These are phyloP conservation scores for Dysdera silvatica DNA, from an alignment of 1,140 invertebrate genomes.

Conservation along the genomic window DNA sequence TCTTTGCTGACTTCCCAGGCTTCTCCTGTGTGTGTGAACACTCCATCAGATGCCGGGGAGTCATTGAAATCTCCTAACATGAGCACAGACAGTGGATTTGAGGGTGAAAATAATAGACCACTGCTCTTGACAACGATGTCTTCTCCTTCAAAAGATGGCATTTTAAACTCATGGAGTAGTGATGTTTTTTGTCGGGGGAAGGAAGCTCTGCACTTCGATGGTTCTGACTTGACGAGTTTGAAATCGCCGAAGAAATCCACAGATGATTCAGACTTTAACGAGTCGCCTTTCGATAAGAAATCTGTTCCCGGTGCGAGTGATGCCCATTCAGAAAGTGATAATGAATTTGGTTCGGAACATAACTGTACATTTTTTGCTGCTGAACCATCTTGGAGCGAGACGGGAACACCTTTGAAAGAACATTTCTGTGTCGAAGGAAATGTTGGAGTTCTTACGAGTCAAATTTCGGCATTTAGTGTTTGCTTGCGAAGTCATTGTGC, in stretches of 20 bases:
- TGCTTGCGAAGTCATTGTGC: conserved; percentile 10
- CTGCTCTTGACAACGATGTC: conserved; percentile 18
- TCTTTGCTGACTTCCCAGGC: conserved; percentile 21
- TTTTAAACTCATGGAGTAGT: conserved; percentile 26
- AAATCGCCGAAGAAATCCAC: conserved; percentile 30
- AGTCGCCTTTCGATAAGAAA: conserved; percentile 29
- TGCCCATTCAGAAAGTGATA: conserved; percentile 27
- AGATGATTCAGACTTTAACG: conserved; percentile 30
- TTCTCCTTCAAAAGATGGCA: conserved; percentile 20
- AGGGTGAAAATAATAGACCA: conserved; percentile 29
- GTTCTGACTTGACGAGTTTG: conserved; percentile 16
- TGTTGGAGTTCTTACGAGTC: conserved; percentile 17
- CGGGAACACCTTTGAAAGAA: neutral
- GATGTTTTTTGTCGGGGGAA: conserved; percentile 22
- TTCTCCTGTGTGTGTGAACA: conserved; percentile 14
- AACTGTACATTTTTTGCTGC: conserved; percentile 18
- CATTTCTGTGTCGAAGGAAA: conserved; percentile 15
- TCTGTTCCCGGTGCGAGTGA: conserved; percentile 27
- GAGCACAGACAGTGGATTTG: conserved; percentile 31
- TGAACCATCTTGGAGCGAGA: conserved; percentile 6
- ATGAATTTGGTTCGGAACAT: conserved; percentile 20
- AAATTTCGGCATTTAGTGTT: conserved; percentile 24
- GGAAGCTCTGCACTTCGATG: conserved; percentile 24
- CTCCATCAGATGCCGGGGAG: conserved; percentile 25
- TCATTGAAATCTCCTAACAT: conserved; percentile 30